Conservation (phyloP, 2,797 vertebrate species). For the Champsocephalus gunnari region DNA sequence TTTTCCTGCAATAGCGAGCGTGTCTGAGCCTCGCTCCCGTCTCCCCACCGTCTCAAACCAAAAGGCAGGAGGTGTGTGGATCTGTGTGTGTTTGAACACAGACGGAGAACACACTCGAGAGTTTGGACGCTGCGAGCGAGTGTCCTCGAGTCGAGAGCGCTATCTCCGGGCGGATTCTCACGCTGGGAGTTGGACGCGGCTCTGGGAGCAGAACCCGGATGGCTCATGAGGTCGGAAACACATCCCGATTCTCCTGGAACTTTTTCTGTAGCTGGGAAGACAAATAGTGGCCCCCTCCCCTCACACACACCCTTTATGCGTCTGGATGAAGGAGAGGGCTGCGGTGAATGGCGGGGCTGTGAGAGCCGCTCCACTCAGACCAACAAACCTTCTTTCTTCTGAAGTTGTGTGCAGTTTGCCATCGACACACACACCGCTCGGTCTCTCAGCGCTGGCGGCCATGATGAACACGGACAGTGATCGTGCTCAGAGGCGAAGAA, state of each 20-base stretch:
- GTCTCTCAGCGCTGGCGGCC: constrained; percentile 68
- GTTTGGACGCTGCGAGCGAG: constrained; percentile 44
- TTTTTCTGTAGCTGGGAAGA: constrained; percentile 85
- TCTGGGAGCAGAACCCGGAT: constrained; percentile 81
- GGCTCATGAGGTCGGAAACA: constrained; percentile 84
- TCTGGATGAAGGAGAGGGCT: constrained; percentile 83
- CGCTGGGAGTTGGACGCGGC: constrained; percentile 81
- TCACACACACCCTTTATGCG: constrained; percentile 80
- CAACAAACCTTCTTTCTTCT: constrained; percentile 85
- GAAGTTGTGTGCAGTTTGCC: constrained; percentile 85
- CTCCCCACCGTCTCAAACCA: constrained; percentile 31
- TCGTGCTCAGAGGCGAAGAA: constrained; percentile 63
- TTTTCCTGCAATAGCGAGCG: no score
- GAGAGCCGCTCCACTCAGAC: constrained; percentile 82
- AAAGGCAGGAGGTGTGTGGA: constrained; percentile 47
- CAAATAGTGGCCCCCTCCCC: constrained; percentile 79
- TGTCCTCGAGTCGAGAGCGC: constrained; percentile 56
- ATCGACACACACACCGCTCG: constrained; percentile 61
- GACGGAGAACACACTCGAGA: constrained; percentile 59
- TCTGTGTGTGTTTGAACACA: constrained; percentile 60
- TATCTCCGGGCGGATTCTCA: constrained; percentile 81
- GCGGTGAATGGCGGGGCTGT: constrained; percentile 85
- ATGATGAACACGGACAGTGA: constrained; percentile 68
- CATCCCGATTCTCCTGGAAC: constrained; percentile 82
- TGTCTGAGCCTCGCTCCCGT: constrained; percentile 27